These are phyloP conservation scores for Margaritifera margaritifera DNA, from an alignment of 2,888 invertebrate species.

Conservation along the genomic window DNA sequence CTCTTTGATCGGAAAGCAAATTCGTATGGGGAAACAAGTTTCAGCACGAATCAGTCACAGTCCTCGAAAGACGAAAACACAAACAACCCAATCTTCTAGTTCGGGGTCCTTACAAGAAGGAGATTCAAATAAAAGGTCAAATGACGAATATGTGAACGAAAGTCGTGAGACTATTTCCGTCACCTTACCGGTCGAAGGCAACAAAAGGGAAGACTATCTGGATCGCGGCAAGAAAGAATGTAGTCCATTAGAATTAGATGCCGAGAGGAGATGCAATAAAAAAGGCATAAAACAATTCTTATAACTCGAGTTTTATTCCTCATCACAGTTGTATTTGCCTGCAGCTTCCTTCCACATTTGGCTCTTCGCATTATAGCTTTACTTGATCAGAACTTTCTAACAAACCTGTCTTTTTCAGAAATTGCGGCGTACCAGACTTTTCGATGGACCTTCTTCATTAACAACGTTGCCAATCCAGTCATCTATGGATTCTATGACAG, in stretches of 20 bases:
- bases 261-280: no score
- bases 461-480: slow-evolving; percentile 44
- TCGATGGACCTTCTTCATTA: slow-evolving; percentile 44
- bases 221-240: no score
- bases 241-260: no score
- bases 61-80: no score
- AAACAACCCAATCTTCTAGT: no score
- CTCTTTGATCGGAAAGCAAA: slow-evolving; percentile 11
- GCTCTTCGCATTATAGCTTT: slow-evolving; percentile 24
- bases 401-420: slow-evolving; percentile 11
- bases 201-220: no score
- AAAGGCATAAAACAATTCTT: slow-evolving; percentile 11
- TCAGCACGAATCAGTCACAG: no score
- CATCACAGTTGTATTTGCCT: slow-evolving; percentile 40
- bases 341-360: slow-evolving; percentile 43
- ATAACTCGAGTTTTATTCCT: slow-evolving; percentile 39
- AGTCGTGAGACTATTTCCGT: no score
- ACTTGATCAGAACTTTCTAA: slow-evolving; percentile 23
- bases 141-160: no score
- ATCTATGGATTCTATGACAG: slow-evolving; percentile 49
- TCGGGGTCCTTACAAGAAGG: no score
- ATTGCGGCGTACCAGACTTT: slow-evolving; percentile 33
- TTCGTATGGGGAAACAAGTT: not conserved
- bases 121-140: no score
- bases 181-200: no score